These are phyloP conservation scores for Diaphora mendica DNA, from an alignment of 2,888 invertebrate species.

Conservation along the genomic window DNA sequence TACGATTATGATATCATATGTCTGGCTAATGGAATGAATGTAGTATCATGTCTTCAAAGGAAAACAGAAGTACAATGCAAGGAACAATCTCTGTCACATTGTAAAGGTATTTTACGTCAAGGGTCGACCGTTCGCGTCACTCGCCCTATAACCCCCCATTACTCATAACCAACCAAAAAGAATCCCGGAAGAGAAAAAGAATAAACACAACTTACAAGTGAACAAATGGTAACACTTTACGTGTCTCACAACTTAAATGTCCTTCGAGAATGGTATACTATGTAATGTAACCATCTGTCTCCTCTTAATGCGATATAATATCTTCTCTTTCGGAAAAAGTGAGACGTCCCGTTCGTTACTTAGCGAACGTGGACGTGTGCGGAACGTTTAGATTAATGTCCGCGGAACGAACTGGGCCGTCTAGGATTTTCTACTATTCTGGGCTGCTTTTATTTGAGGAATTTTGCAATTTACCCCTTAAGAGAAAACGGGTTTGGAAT, in stretches of 20 bases:
- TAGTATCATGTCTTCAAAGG: conserved; percentile 40
- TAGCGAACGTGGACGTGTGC: conserved; percentile 52
- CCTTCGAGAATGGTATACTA: conserved; percentile 73
- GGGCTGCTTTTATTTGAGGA: conserved; percentile 61
- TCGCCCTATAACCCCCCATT: conserved; percentile 67
- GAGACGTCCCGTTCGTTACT: conserved; percentile 58
- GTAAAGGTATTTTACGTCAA: conserved; percentile 70
- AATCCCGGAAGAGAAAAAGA: conserved; percentile 68
- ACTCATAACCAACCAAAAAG: conserved; percentile 76
- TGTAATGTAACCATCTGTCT: conserved; percentile 78
- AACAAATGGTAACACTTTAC: conserved; percentile 82
- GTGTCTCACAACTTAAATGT: conserved; percentile 79
- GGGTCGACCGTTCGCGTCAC: conserved; percentile 66
- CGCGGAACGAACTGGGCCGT: conserved; percentile 45
- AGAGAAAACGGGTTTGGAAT: conserved; percentile 65
- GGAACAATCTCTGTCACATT: conserved; percentile 68
- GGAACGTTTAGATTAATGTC: conserved; percentile 61
- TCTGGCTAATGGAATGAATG: conserved; percentile 34
- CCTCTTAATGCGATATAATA: conserved; percentile 72
- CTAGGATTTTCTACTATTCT: conserved; percentile 60
- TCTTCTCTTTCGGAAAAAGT: conserved; percentile 61
- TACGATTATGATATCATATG: conserved; percentile 27
- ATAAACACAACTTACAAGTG: conserved; percentile 77
- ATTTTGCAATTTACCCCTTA: conserved; percentile 74
- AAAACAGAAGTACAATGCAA: conserved; percentile 60